Evolutionary conservation across 2,113 vertebrate genomes (phyloP), one percentile per base, ranked within the genome.

Genomic region (Dasyurus viverrinus): DNA sequence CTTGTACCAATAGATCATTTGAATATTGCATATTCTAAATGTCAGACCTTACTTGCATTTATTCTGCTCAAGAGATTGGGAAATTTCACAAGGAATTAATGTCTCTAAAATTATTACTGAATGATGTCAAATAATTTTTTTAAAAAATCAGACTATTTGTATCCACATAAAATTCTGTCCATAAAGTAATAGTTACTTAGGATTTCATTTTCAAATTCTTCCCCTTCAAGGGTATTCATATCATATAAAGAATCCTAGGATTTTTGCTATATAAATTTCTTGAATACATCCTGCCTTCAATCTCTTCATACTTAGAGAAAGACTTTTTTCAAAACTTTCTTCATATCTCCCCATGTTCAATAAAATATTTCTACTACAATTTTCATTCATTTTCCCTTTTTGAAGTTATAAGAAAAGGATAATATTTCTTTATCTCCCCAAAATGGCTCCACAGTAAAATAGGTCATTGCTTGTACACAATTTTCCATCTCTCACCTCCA

Each of bases 231-330:
- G 93, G 89, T 91, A 84, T 76, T 93, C 30, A 84, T 0, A n/a
- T 52, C 3, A 60, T 48, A 93, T 84, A 92, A 89, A 53, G 5
- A 52, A 54, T 47, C 84, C 9, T 54, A 94, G 92, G 53, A 94
- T 12, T 93, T 68, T 47, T 54, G 55, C 30, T 92, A 6, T 68
- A 26, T 53, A 93, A 2, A 89, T n/a, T 95, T 27, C 24, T 93
- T 50, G 12, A 6, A 91, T 10, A 23, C 91, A 76, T 53, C 42
- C 50, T 55, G 8, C 26, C 55, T 57, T 27, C 55, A 57, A 57
- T 30, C 26, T 57, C 26, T 90, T 93, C 91, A 89, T 42, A 95
- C 19, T 50, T 95, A 93, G 93, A 97, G 57, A 93, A 93, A 93
- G 94, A 53, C 0, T 26, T 60, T 94, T 89, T 91, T 90, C n/a